A percentile compares a stretch with the other conserved stretches of the same genome.
These are phyloP conservation scores for Spisula subtruncata DNA, from an alignment of 2,888 invertebrate genomes.

Conservation along the genomic window DNA sequence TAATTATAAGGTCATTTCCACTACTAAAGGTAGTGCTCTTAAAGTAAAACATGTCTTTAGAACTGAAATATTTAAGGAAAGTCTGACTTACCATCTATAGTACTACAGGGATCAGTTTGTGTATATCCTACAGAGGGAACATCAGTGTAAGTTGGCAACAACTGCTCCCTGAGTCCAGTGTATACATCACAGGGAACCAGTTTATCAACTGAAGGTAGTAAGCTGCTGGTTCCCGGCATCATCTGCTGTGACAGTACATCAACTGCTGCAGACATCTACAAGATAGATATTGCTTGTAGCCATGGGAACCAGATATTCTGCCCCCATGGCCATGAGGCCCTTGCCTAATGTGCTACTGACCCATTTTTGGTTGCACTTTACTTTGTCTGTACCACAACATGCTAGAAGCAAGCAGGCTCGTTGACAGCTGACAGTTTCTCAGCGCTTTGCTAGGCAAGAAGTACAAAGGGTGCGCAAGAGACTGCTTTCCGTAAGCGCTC, in stretches of 20 bases:
- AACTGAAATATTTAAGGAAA: neutral
- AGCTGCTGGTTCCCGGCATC: neutral
- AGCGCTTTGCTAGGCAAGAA: too few species aligned
- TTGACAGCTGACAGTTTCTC: too few species aligned
- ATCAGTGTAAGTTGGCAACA: slow-evolving; percentile 5
- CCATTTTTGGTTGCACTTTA: too few species aligned
- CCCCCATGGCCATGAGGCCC: too few species aligned
- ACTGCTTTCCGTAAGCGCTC: too few species aligned
- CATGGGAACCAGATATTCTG: too few species aligned
- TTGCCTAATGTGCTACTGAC: too few species aligned
- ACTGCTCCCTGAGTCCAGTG: slow-evolving; percentile 2
- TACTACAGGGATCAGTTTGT: neutral
- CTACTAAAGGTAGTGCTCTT: neutral
- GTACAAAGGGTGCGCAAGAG: too few species aligned
- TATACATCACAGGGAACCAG: neutral
- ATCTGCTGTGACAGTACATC: neutral
- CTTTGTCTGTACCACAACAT: too few species aligned
- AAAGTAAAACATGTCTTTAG: neutral
- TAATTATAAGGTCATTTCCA: too few species aligned
- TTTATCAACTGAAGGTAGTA: neutral
- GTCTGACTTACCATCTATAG: neutral
- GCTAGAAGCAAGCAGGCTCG: too few species aligned
- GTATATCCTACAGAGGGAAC: neutral
- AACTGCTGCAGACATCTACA: neutral
- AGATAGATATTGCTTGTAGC: neutral